Base-by-base conservation (phyloP, 2,888 invertebrate species). In the Sphecodes monilicornis region DNA sequence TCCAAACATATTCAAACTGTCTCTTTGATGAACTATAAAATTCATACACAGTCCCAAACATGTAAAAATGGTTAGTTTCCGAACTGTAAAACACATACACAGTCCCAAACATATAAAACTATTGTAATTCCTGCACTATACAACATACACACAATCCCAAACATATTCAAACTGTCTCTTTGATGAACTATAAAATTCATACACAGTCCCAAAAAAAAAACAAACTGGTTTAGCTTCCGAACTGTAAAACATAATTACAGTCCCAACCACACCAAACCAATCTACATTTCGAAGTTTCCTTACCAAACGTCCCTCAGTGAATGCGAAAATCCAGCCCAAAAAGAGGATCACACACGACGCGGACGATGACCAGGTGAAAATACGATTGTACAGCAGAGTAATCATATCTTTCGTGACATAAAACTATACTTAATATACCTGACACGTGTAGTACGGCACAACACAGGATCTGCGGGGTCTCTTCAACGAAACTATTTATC, bases 401-500 rank as follows among this genome's bases (percentile, higher is more conserved):
- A 39, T 16, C 64, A 8, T 60, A 57, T 77, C 54, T 60, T 71
- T 74, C 73, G 82, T 36, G 66, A 29, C 43, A 29, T 66, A 18
- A 77, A 64, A 57, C 79, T 77, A 68, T 77, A 72, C 26, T 39
- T 60, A 70, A 77, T 75, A 86, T 76, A 79, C 73, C 72, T 82
- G 74, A 86, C 64, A 71, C 71, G 85, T 78, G 80, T 80, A 66
- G 77, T 74, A 77, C 64, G 71, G 74, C 75, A 77, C 70, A 77
- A 86, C 73, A 82, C 76, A 80, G 75, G 82, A 86, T 86, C 82
- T 71, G 79, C 76, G 86, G 77, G 82, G 79, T 82, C 77, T 74
- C 79, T 82, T 86, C 86, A 80, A 86, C 86, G 86, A 86, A 82
- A 76, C 80, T 66, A 66, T 70, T 57, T 86, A 86, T 77, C 76